A percentile compares a stretch with the other conserved stretches of the same genome.
Evolutionary conservation across 2,888 invertebrate species (phyloP).

Genomic region (Tetragonisca angustula): DNA sequence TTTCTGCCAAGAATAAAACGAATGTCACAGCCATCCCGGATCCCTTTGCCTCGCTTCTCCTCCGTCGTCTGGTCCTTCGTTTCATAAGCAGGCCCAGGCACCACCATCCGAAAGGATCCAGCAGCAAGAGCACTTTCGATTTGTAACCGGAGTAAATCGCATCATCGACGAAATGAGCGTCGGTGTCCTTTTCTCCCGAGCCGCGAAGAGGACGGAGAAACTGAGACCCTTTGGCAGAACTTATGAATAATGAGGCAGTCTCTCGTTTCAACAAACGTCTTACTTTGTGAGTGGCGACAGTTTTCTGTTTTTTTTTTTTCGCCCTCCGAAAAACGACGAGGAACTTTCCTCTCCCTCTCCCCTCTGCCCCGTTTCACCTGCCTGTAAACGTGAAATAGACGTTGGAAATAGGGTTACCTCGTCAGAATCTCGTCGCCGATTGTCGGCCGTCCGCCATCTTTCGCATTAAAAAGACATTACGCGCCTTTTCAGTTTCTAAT

Average conservation of each 20-base stretch:
- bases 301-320: conserved; percentile 22
- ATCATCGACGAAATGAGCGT: conserved; percentile 62
- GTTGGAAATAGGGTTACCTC: conserved; percentile 7
- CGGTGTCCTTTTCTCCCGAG: conserved; percentile 18
- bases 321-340: conserved; percentile 22
- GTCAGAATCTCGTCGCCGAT: conserved; percentile 7
- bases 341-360: conserved; percentile 37
- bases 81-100: conserved; percentile 19
- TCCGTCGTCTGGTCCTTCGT: background rate
- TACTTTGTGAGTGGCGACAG: conserved; percentile 52
- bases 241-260: conserved; percentile 68
- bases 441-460: background rate
- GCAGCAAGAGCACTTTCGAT: conserved; percentile 37
- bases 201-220: conserved; percentile 24
- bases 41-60: background rate
- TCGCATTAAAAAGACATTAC: conserved; percentile 47
- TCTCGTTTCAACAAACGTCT: conserved; percentile 67
- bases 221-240: conserved; percentile 49
- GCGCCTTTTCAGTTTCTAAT: conserved; percentile 27
- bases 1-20: background rate
- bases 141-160: conserved; percentile 56
- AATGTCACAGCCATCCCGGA: background rate
- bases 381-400: conserved; percentile 43
- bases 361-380: too few species aligned
- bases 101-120: conserved; percentile 28